Evolutionary conservation across 2,888 invertebrate genomes (phyloP), one percentile per base, ranked within the genome.

Genomic region (Exocentrus adspersus): DNA sequence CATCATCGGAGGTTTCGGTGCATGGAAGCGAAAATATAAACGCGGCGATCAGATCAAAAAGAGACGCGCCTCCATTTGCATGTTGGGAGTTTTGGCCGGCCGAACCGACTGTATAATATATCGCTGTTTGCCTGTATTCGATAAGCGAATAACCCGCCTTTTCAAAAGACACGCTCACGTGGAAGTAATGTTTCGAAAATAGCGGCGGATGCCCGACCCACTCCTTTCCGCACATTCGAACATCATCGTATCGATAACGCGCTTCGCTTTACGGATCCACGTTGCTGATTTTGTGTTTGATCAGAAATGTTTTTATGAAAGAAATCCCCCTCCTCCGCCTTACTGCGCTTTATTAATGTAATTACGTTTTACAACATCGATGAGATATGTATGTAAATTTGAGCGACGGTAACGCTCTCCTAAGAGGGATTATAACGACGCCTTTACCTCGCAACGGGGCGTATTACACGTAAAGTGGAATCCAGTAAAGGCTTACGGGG

Each of bases 111-210:
- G 52, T 60, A 60, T 64, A 67, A 76, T 73, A 73, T 77, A 79
- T 79, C 74, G 75, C 75, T 74, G 74, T 79, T 78, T 72, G 76
- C 72, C 72, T 74, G 76, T 71, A 75, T 77, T 78, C 76, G 79
- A 78, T 79, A 79, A 79, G 77, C 77, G 75, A 73, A 73, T 68
- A 72, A 71, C 67, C 74, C 64, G 68, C 69, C 69, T 75, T 75
- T 75, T 78, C 74, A 79, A 79, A 79, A 75, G 79, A 72, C 70
- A 75, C 77, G 74, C 73, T 75, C 78, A 75, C 75, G 79, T 73
- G 78, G 80, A 80, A 80, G 75, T 79, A 80, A 79, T 77, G 77
- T 75, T 77, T 77, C 75, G 76, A 79, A 79, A 80, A 80, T 78
- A 77, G 77, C 77, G 75, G 43, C 43, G 65, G 46, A 60, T 62